Base-by-base conservation (phyloP, 2,797 vertebrate species). In the Phrynocephalus guinanensis region DNA sequence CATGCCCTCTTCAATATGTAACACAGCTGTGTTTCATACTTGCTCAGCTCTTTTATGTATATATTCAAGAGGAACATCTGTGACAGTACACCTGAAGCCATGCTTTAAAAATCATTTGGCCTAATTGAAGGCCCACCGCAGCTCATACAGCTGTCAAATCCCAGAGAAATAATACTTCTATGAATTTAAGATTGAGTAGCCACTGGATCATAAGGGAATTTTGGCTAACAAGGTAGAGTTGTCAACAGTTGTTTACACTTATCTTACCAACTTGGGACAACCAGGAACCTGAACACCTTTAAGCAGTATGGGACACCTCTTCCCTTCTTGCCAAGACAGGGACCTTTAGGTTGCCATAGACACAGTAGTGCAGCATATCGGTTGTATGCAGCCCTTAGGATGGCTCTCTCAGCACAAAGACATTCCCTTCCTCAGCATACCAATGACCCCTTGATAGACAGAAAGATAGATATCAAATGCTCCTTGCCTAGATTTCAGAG, bases 121-220 rank as follows among this genome's bases (percentile, higher is more conserved):
- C 16, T 79, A 79, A 70, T 87, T 10, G 81, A 78, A 82, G 50
- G 1, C 75, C 26, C 13, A 70, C 18, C 28, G 7, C 44, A 76
- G n/a, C 60, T 76, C 48, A 24, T 20, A 33, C n/a, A 56, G 33
- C n/a, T 82, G n/a, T 77, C 76, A 24, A 50, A 18, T 60, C 16
- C 50, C 11, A 60, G 16, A 78, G 56, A 75, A 78, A 83, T 87
- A 52, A 30, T 66, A 72, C 28, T 38, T 87, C 52, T 77, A n/a
- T 78, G 26, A 16, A 76, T 13, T 76, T 22, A 20, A 77, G 26
- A 44, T 66, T 70, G 67, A 83, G 30, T 9, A 30, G 13, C 33
- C 20, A 5, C 38, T 79, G 67, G 48, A 15, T 30, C 30, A 44
- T 6, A 10, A 63, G 24, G 4, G 6, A 30, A 3, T 68, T 50